A percentile compares a stretch with the other conserved stretches of the same genome.
Conservation (phyloP, 2,113 vertebrate genomes). For the Phylloscopus trochiloides region DNA sequence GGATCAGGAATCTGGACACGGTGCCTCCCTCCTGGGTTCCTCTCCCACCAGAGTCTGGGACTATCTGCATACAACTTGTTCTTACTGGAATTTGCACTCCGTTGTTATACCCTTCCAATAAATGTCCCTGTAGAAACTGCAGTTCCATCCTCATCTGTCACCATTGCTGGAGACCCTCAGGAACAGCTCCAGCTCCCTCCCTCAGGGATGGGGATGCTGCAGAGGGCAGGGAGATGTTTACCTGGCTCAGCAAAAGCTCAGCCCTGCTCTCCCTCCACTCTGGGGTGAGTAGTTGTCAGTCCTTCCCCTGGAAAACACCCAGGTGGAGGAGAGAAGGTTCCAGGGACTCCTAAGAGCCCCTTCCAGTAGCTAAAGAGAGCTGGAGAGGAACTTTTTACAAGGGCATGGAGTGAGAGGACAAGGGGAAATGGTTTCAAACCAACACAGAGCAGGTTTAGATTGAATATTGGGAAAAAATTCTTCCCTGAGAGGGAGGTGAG, state of each 20-base stretch:
- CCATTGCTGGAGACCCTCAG: neutral
- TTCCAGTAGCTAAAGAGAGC: neutral
- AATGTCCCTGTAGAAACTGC: neutral
- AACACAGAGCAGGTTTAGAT: neutral
- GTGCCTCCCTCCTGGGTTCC: neutral
- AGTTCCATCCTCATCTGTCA: neutral
- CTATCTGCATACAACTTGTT: rapidly evolving
- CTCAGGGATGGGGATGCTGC: neutral
- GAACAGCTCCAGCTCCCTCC: neutral
- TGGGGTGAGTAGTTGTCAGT: neutral
- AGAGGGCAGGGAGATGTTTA: neutral
- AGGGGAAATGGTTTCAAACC: neutral
- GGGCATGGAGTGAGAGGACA: neutral
- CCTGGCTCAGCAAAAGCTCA: rapidly evolving
- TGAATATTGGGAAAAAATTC: no score
- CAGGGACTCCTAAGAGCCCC: neutral
- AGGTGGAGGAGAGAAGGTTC: neutral
- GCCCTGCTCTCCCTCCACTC: neutral
- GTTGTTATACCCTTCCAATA: conserved; percentile 21
- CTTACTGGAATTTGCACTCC: neutral
- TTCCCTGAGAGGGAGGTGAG: neutral
- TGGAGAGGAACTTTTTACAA: neutral
- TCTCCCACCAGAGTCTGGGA: neutral
- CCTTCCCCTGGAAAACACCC: neutral
- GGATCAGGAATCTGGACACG: rapidly evolving